Base-by-base conservation (phyloP, 2,888 invertebrate genomes). In the Caenorhabditis plicata region DNA sequence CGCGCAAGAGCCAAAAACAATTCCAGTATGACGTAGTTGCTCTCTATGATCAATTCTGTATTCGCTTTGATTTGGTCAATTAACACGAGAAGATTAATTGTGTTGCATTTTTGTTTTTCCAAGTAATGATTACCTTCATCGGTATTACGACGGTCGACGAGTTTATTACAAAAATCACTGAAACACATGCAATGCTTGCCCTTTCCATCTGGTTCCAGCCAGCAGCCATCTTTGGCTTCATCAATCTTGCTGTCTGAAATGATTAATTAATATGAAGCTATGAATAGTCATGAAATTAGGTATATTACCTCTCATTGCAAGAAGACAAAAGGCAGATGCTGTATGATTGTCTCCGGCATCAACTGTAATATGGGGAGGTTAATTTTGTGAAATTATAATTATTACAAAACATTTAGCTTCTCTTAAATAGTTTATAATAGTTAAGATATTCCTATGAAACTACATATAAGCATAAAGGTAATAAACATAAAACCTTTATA, bases 151-250 rank as follows among this genome's bases (percentile, higher is more conserved):
- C 60, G 60, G 50, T 73, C 73, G 15, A 60, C 61, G n/a, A 74
- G 63, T 38, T 65, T 57, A 38, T 76, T 76, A 55, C 76, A 76
- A 63, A 68, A 76, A 44, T 76, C 70, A 27, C 54, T 49, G 41
- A 65, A 61, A 51, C 76, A 76, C 60, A 76, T 64, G 39, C 76
- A 76, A 49, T 76, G 74, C 42, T 69, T 71, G 20, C 75, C 72
- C 40, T 63, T 65, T 26, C 72, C 71, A 43, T 71, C 73, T n/a
- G 69, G 57, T 51, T 76, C 76, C 40, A 71, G 38, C 76, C 76
- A 76, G 47, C 76, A 76, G 17, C 75, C 76, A 23, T 58, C 50
- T 40, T 69, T 64, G 3, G 55, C 47, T n/a, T 68, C 60, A 13
- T 52, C 60, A 40, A 55, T 51, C 35, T 64, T 56, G 17, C 49